phyloP scores from a whole-genome alignment of 2,888 invertebrate genomes.

The Azorinus chamasolen region DNA sequence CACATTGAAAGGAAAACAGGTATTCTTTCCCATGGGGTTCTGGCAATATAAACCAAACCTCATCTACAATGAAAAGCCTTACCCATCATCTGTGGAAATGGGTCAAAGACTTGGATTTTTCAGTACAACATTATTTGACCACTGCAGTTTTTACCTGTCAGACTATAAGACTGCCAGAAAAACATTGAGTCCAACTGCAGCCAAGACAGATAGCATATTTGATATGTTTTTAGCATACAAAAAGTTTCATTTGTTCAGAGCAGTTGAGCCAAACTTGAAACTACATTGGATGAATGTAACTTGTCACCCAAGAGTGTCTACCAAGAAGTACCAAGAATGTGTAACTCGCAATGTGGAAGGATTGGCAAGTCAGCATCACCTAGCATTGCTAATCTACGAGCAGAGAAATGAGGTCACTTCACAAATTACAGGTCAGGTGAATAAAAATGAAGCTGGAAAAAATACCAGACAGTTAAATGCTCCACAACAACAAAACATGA shows the following conservation, averaged over 20 bases:
- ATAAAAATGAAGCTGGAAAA: neutral
- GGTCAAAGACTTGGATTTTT: constrained; percentile 90
- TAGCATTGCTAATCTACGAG: constrained; percentile 84
- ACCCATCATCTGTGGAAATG: constrained; percentile 82
- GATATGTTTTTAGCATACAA: constrained; percentile 91
- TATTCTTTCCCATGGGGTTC: constrained; percentile 97
- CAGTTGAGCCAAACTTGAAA: constrained; percentile 93
- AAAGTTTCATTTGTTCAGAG: constrained; percentile 91
- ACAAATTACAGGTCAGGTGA: constrained; percentile 14
- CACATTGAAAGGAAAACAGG: constrained; percentile 95
- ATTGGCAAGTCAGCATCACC: constrained; percentile 82
- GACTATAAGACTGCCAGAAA: constrained; percentile 91
- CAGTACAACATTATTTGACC: constrained; percentile 91
- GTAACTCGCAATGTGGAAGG: constrained; percentile 75
- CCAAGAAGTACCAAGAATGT: constrained; percentile 76
- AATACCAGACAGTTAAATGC: neutral
- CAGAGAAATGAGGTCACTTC: constrained; percentile 60
- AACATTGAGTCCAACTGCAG: constrained; percentile 86
- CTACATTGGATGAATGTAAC: constrained; percentile 86
- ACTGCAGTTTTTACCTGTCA: constrained; percentile 93
- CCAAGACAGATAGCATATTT: constrained; percentile 87
- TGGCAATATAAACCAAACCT: constrained; percentile 92
- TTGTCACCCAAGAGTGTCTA: constrained; percentile 76
- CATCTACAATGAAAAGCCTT: constrained; percentile 82
- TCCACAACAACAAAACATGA: constrained; percentile 3